phyloP scores from a whole-genome alignment of 37 sponge, comb jelly and placozoan species.

The Tethya wilhelma region DNA sequence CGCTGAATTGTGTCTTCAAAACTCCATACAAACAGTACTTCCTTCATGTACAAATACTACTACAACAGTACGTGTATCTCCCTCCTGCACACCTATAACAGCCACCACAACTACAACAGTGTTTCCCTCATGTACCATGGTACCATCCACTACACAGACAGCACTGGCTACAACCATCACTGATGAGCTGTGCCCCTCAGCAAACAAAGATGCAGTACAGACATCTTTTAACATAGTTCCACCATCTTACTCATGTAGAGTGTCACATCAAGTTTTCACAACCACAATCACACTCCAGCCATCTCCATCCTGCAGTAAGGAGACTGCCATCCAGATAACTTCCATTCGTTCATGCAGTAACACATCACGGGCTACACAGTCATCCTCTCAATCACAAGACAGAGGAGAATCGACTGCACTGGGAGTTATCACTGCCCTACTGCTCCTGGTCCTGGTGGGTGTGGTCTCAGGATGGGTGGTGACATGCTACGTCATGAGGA shows the following conservation, averaged over 20 bases:
- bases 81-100: background rate
- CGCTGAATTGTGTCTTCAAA: no score
- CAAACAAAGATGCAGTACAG: background rate
- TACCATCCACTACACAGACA: background rate
- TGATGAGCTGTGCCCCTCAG: background rate
- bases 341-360: no score
- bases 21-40: background rate
- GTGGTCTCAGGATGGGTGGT: slow-evolving; percentile 11
- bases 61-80: no score
- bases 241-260: background rate
- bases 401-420: no score
- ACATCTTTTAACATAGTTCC: background rate
- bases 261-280: background rate
- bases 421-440: slow-evolving; percentile 1
- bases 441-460: background rate
- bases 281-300: background rate
- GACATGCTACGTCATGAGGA: background rate
- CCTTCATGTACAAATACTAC: background rate
- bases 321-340: no score
- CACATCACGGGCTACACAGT: no score
- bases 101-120: background rate
- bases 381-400: no score
- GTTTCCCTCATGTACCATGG: background rate
- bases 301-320: no score
- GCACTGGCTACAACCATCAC: background rate